Evolutionary conservation across 2,113 vertebrate genomes (phyloP).

Genomic region (Ibidorhyncha struthersii): DNA sequence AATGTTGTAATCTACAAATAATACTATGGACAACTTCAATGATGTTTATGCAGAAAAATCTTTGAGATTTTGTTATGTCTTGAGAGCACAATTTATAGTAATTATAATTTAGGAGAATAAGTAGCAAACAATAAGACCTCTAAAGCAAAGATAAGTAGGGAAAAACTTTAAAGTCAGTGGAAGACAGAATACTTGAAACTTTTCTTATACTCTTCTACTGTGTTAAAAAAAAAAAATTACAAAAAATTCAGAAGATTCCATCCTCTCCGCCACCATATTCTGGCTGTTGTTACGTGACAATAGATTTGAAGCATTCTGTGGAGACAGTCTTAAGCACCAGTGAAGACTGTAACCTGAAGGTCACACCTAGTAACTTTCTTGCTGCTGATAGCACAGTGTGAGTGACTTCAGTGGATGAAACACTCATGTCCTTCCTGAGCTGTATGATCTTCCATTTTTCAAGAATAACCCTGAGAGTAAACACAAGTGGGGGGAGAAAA

Average conservation of each 20-base stretch:
- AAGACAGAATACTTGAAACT: not conserved
- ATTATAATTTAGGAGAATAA: not conserved
- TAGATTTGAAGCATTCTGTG: not conserved
- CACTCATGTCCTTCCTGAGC: not conserved
- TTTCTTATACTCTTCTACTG: not conserved
- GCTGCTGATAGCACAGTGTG: not conserved
- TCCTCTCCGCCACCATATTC: not conserved
- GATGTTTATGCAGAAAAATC: not conserved
- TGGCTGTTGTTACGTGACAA: not conserved
- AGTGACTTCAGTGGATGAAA: not conserved
- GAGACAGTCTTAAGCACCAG: not conserved
- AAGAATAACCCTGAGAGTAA: not conserved
- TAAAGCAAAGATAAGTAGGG: not conserved
- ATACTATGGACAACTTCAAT: not conserved
- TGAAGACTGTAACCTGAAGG: not conserved
- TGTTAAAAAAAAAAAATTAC: not conserved
- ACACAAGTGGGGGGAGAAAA: not conserved
- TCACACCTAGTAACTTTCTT: not conserved
- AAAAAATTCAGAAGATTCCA: not conserved
- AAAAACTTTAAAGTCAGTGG: not conserved
- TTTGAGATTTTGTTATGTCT: not conserved
- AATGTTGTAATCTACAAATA: not conserved
- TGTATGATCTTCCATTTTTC: not conserved
- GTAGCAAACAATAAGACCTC: not conserved
- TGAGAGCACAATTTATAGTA: not conserved